Conservation (phyloP, 2,797 vertebrate genomes). For the Acanthis flammea region DNA sequence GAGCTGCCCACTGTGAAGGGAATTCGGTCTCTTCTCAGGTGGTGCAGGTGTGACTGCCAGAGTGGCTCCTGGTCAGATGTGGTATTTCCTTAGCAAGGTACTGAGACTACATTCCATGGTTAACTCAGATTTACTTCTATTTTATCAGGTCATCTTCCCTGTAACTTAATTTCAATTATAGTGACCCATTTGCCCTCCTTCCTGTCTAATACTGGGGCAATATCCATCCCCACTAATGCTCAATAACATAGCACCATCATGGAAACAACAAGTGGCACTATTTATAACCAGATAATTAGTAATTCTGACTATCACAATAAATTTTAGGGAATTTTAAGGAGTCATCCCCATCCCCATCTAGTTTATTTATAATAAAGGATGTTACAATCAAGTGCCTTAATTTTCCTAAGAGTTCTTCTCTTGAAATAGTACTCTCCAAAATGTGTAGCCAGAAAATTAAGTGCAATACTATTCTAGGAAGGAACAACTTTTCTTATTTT, state of each 20-base stretch:
- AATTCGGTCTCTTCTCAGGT: accelerated
- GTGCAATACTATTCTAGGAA: neutral
- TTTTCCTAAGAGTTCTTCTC: neutral
- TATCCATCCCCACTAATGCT: neutral
- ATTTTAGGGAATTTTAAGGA: neutral
- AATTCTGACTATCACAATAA: neutral
- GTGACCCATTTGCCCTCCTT: neutral
- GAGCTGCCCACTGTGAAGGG: neutral
- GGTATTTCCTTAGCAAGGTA: neutral
- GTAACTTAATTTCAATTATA: neutral
- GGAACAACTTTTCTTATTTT: neutral
- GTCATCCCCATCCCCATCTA: neutral
- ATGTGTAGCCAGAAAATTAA: slow-evolving; percentile 1
- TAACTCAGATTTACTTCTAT: neutral
- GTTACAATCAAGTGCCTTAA: neutral
- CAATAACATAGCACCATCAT: neutral
- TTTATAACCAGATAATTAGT: neutral
- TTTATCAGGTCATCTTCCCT: neutral
- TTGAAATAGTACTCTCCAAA: neutral
- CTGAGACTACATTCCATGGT: neutral
- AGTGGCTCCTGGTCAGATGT: neutral
- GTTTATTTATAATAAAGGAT: slow-evolving; percentile 24
- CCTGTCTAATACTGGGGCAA: neutral
- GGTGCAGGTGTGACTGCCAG: neutral
- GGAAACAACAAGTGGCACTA: neutral